Percentiles rank a stretch among this genome's conserved stretches.
Evolutionary conservation across 2,797 vertebrate species (phyloP).

Genomic region (Distichodus sexfasciatus): DNA sequence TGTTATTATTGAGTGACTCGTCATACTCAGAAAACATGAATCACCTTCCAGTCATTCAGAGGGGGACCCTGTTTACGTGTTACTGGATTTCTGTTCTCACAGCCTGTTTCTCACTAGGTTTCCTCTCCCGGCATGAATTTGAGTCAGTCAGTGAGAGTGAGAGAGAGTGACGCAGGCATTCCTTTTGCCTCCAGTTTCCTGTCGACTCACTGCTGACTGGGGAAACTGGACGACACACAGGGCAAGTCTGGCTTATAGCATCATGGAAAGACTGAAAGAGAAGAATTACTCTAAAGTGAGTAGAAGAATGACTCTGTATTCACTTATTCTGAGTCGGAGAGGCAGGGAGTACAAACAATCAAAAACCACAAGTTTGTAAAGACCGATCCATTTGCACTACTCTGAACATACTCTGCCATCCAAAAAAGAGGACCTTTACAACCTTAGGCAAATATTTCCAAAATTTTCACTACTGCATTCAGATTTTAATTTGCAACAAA

Average conservation of each 20-base stretch:
- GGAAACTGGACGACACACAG: slow-evolving; percentile 14
- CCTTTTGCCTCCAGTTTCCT: background rate
- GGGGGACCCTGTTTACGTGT: slow-evolving; percentile 16
- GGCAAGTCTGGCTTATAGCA: background rate
- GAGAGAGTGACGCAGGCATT: slow-evolving; percentile 12
- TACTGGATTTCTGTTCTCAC: background rate
- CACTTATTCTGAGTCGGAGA: background rate
- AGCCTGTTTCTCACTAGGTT: slow-evolving; percentile 18
- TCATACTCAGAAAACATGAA: slow-evolving; percentile 28
- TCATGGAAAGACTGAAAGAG: slow-evolving; percentile 33
- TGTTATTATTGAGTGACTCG: slow-evolving; percentile 12
- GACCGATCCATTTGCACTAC: too few relatives aligned
- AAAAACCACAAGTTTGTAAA: too few relatives aligned
- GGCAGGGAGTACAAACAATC: too few relatives aligned
- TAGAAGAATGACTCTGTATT: background rate
- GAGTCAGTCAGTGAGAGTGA: slow-evolving; percentile 51
- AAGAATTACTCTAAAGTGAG: too few relatives aligned
- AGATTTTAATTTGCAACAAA: too few relatives aligned
- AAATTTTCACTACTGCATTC: too few relatives aligned
- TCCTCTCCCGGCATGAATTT: background rate
- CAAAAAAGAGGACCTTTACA: too few relatives aligned
- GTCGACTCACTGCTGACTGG: slow-evolving; percentile 7
- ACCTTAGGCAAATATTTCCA: too few relatives aligned
- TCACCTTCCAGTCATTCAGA: slow-evolving; percentile 13
- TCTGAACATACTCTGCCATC: too few relatives aligned